Conservation (phyloP, 2,888 invertebrate species). For the Lucinisca nassula region DNA sequence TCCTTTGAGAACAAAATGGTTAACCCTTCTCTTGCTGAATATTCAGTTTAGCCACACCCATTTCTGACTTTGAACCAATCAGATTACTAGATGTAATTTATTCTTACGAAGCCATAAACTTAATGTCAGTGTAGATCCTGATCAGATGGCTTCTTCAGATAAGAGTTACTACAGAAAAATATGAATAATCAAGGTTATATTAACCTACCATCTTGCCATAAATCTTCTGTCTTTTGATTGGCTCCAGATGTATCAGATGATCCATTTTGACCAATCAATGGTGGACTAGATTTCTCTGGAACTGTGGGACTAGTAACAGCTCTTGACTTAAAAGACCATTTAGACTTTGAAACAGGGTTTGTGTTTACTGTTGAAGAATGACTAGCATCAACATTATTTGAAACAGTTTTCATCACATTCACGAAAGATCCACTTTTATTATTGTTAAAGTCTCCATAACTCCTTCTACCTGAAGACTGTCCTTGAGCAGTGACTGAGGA, state of each 20-base stretch:
- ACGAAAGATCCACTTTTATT: background rate
- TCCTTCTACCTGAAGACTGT: background rate
- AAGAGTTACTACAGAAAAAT: too few relatives aligned
- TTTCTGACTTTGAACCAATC: too few relatives aligned
- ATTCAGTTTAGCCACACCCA: too few relatives aligned
- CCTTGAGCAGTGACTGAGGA: background rate
- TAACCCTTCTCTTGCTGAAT: too few relatives aligned
- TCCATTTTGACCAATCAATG: background rate
- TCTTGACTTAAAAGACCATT: slow-evolving; percentile 38
- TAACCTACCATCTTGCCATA: slow-evolving; percentile 74
- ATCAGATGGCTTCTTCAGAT: too few relatives aligned
- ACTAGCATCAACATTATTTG: background rate
- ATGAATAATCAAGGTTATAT: too few relatives aligned
- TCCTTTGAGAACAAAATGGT: too few relatives aligned
- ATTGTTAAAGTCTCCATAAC: background rate
- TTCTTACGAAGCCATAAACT: too few relatives aligned
- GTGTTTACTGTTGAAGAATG: background rate
- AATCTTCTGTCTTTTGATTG: slow-evolving; percentile 29
- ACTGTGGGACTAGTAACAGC: background rate
- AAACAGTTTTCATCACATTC: background rate
- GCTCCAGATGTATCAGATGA: background rate
- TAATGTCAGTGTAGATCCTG: too few relatives aligned
- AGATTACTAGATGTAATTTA: too few relatives aligned
- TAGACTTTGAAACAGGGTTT: background rate
- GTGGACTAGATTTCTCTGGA: background rate